Percentiles rank a stretch among this genome's conserved stretches.
phyloP scores from a whole-genome alignment of 2,797 vertebrate species.

The Taenioides sp. region DNA sequence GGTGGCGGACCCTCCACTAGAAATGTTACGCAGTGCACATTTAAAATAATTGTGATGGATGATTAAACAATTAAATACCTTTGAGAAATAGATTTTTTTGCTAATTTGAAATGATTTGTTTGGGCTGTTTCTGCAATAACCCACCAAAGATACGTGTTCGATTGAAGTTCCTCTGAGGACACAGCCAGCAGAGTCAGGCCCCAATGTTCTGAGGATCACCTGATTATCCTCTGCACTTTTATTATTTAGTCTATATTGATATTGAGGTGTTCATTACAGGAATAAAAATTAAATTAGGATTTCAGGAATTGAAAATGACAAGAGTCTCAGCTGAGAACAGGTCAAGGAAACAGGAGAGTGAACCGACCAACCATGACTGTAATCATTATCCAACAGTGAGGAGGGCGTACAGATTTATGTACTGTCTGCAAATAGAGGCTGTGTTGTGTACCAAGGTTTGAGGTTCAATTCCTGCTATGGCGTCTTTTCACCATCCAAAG shows the following conservation, averaged over 20 bases:
- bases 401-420: neutral
- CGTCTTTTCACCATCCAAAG: too few relatives aligned
- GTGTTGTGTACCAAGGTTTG: neutral
- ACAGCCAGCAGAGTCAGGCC: neutral
- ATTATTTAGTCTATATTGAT: conserved; percentile 1
- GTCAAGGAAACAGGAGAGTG: conserved; percentile 6
- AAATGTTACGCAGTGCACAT: too few relatives aligned
- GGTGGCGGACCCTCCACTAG: too few relatives aligned
- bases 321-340: neutral
- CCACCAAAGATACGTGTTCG: neutral
- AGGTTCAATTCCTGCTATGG: too few relatives aligned
- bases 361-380: conserved; percentile 4
- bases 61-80: too few relatives aligned
- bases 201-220: neutral
- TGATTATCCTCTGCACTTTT: conserved; percentile 10
- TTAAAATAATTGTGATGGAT: too few relatives aligned
- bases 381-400: neutral
- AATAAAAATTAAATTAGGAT: conserved; percentile 5
- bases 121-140: neutral
- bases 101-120: neutral
- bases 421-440: neutral
- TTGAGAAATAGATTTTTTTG: neutral
- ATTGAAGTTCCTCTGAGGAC: neutral
- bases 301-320: neutral
- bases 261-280: neutral